A percentile compares a stretch with the other conserved stretches of the same genome.
These are phyloP conservation scores for Daboia siamensis DNA, from an alignment of 2,113 vertebrate species.

Conservation along the genomic window DNA sequence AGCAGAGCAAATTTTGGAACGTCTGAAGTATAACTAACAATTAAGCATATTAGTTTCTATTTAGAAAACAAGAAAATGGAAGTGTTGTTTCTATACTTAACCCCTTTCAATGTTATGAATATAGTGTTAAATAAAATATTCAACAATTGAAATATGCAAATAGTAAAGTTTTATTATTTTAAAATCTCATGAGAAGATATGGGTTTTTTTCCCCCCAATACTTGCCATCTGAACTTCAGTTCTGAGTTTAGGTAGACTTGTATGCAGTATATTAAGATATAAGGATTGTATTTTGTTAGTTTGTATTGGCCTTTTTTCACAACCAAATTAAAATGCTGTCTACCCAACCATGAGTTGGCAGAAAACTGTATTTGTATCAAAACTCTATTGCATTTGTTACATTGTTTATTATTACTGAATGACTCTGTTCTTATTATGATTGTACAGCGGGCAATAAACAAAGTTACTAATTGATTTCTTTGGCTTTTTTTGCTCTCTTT, in stretches of 20 bases:
- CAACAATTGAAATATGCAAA: not conserved
- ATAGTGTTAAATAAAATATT: constrained; percentile 2
- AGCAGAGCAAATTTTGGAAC: not conserved
- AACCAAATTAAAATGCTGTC: not conserved
- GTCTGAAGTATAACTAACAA: not conserved
- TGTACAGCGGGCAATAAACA: not conserved
- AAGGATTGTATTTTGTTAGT: not conserved
- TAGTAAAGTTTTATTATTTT: not conserved
- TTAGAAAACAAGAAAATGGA: not conserved
- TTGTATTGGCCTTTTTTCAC: not conserved
- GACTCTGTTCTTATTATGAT: not conserved
- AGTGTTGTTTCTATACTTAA: not conserved
- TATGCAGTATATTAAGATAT: not conserved
- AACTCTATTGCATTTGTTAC: not conserved
- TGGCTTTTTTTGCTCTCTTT: not conserved
- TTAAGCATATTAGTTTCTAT: not conserved
- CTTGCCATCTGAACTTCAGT: not conserved
- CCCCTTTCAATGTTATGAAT: not conserved
- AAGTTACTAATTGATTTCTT: not conserved
- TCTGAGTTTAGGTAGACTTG: not conserved
- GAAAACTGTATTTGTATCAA: not conserved
- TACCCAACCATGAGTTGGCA: not conserved
- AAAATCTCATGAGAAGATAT: not conserved
- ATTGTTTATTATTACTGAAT: not conserved
- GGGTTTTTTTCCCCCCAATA: not conserved